These are phyloP conservation scores for Criorhina ranunculi DNA, from an alignment of 2,888 invertebrate genomes.

Conservation along the genomic window DNA sequence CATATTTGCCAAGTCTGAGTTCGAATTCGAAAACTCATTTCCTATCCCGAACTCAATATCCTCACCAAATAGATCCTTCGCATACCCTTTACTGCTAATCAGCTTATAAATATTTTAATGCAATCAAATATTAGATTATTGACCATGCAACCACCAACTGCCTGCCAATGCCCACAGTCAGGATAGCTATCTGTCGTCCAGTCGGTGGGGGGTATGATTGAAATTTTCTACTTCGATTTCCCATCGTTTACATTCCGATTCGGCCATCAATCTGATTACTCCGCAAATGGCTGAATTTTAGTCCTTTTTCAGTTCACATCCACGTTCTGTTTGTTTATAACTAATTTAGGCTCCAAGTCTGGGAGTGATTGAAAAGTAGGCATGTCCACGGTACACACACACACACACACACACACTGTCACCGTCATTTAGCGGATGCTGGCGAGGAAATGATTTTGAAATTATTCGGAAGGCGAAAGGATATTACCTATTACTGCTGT, in stretches of 20 bases:
- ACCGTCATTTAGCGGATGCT: constrained; percentile 46
- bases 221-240: constrained; percentile 19
- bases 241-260: constrained; percentile 23
- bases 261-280: constrained; percentile 52
- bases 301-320: constrained; percentile 37
- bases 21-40: constrained; percentile 42
- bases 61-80: neutral
- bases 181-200: neutral
- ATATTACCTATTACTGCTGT: constrained; percentile 56
- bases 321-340: constrained; percentile 42
- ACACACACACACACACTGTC: constrained; percentile 7
- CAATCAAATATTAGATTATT: constrained; percentile 65
- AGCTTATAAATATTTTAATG: constrained; percentile 70
- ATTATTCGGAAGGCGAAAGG: constrained; percentile 67
- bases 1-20: constrained; percentile 42
- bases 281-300: constrained; percentile 3
- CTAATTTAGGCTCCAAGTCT: constrained; percentile 29
- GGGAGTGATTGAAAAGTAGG: neutral
- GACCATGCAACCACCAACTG: constrained; percentile 27
- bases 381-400: neutral
- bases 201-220: neutral
- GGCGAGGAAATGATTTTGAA: constrained; percentile 72
- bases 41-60: neutral
- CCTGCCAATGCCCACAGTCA: constrained; percentile 6
- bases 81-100: constrained; percentile 34